A percentile compares a stretch with the other conserved stretches of the same genome.
These are phyloP conservation scores for Caenorhabditis zanzibari DNA, from an alignment of 2,888 invertebrate genomes.

Conservation along the genomic window DNA sequence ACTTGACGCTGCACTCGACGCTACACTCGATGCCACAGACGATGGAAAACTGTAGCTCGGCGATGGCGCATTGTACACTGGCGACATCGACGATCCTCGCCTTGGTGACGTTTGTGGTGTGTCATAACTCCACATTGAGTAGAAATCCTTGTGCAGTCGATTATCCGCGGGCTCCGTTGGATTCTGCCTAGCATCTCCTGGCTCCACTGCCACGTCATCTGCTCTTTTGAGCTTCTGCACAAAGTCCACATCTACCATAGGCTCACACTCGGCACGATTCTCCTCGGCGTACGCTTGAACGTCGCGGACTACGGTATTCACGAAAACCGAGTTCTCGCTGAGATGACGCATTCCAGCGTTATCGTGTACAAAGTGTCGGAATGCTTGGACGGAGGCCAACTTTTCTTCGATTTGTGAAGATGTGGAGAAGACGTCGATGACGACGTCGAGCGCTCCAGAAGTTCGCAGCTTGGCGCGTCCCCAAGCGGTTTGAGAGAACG, in stretches of 20 bases:
- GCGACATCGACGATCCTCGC: slow-evolving; percentile 54
- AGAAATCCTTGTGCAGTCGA: slow-evolving; percentile 69
- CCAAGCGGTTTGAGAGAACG: slow-evolving; percentile 76
- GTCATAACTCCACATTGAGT: slow-evolving; percentile 65
- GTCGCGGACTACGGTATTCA: slow-evolving; percentile 71
- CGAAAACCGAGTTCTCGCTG: slow-evolving; percentile 62
- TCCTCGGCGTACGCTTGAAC: slow-evolving; percentile 66
- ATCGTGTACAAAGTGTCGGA: slow-evolving; percentile 76
- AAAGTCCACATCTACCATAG: slow-evolving; percentile 50
- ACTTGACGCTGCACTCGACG: slow-evolving; percentile 58
- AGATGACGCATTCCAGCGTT: slow-evolving; percentile 69
- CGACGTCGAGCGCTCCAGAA: slow-evolving; percentile 74
- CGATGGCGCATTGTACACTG: slow-evolving; percentile 42
- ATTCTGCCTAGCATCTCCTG: neutral
- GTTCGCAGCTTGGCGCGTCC: slow-evolving; percentile 76
- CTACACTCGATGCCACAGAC: slow-evolving; percentile 47
- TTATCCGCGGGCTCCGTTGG: slow-evolving; percentile 13
- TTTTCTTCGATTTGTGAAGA: slow-evolving; percentile 58
- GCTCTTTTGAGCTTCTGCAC: slow-evolving; percentile 29
- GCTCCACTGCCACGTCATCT: neutral
- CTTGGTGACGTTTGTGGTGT: slow-evolving; percentile 61
- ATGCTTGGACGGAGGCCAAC: slow-evolving; percentile 53
- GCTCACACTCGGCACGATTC: slow-evolving; percentile 63
- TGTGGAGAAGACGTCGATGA: slow-evolving; percentile 68
- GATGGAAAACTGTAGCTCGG: slow-evolving; percentile 54